A percentile compares a stretch with the other conserved stretches of the same genome.
These are phyloP conservation scores for Crypturellus tataupa DNA, from an alignment of 2,797 vertebrate species.

Conservation along the genomic window DNA sequence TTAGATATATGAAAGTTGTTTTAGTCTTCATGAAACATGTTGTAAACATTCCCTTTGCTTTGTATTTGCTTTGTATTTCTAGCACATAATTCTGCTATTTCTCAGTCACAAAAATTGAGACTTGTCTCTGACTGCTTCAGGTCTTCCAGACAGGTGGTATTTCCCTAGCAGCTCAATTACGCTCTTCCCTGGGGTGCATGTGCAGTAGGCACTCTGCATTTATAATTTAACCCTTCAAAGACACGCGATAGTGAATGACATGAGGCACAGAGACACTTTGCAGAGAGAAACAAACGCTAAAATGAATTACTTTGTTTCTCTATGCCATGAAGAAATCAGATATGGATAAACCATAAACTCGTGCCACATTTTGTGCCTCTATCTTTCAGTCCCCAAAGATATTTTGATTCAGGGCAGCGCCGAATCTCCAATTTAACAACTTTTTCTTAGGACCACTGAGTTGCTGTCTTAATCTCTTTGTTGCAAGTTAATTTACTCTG, in stretches of 20 bases:
- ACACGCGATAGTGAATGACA: background rate
- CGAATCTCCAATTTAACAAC: background rate
- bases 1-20: background rate
- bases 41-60: background rate
- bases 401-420: background rate
- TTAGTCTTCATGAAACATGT: background rate
- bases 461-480: background rate
- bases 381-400: background rate
- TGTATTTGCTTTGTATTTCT: accelerated
- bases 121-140: background rate
- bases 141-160: background rate
- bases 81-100: background rate
- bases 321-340: background rate
- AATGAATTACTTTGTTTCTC: background rate
- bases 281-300: background rate
- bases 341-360: background rate
- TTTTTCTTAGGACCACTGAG: background rate
- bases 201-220: background rate
- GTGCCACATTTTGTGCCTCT: background rate
- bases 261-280: background rate
- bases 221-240: background rate
- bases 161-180: background rate
- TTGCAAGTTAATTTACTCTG: background rate
- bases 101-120: background rate
- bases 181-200: background rate